Evolutionary conservation across 2,888 invertebrate genomes (phyloP).

Genomic region (Plemyria rubiginata): DNA sequence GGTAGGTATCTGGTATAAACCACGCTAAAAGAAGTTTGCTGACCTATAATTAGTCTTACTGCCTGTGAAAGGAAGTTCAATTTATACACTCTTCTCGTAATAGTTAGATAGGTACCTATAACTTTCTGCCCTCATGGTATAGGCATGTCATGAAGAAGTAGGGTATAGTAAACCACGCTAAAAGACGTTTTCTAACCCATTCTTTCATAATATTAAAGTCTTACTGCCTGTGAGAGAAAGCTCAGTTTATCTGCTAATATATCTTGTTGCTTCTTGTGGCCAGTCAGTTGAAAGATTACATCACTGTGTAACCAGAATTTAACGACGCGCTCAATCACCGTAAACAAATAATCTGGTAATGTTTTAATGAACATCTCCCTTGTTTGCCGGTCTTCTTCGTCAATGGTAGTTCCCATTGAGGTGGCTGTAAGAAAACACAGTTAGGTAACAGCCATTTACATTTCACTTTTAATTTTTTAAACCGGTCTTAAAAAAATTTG

Average conservation of each 20-base stretch:
- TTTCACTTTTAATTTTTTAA: too few species aligned
- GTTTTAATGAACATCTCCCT: constrained; percentile 3
- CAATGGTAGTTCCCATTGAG: constrained; percentile 18
- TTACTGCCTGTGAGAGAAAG: neutral
- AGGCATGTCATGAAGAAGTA: too few species aligned
- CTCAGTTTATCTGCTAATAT: constrained; percentile 4
- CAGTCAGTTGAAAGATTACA: constrained; percentile 12
- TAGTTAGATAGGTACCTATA: too few species aligned
- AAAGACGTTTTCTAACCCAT: too few species aligned
- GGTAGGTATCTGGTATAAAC: too few species aligned
- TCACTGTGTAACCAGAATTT: constrained; percentile 24
- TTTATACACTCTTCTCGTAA: neutral
- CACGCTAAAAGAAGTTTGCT: too few species aligned
- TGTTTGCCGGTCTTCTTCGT: constrained; percentile 7
- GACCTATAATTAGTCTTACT: too few species aligned
- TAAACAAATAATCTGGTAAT: neutral
- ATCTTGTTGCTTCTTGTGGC: constrained; percentile 5
- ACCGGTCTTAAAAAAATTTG: too few species aligned
- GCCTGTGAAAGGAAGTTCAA: neutral
- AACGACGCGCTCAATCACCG: constrained; percentile 5
- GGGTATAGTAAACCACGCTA: too few species aligned
- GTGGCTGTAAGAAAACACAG: constrained; percentile 5
- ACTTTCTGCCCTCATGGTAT: too few species aligned
- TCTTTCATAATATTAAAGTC: neutral
- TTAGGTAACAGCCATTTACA: too few species aligned